phyloP scores from a whole-genome alignment of 2,797 vertebrate genomes.

The Enteromius viviparus region DNA sequence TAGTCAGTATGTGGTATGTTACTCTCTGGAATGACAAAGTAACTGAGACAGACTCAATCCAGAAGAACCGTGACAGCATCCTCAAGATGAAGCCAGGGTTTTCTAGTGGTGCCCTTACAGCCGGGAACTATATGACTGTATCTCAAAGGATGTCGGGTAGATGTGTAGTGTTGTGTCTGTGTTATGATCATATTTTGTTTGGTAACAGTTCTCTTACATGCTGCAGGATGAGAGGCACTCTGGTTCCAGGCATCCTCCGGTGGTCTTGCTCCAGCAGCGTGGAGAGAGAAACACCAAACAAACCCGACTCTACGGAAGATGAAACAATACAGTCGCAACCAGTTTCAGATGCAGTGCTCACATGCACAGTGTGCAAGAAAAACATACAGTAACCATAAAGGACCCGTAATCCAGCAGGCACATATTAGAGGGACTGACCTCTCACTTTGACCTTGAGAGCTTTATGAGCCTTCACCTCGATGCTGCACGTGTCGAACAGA shows the following conservation, averaged over 20 bases:
- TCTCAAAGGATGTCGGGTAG: not conserved
- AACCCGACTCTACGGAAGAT: slow-evolving; percentile 81
- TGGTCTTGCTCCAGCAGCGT: slow-evolving; percentile 94
- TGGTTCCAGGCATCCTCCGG: slow-evolving; percentile 81
- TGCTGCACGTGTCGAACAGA: slow-evolving; percentile 86
- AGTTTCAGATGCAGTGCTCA: not conserved
- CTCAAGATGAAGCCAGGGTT: not conserved
- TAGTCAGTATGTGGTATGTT: too few species aligned
- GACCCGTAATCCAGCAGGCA: not conserved
- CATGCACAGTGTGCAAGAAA: not conserved
- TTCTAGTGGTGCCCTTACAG: not conserved
- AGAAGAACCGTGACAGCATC: too few species aligned
- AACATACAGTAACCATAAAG: not conserved
- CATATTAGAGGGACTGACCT: slow-evolving; percentile 76
- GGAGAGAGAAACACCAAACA: slow-evolving; percentile 88
- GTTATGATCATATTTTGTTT: not conserved
- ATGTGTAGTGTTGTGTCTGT: slow-evolving; percentile 1
- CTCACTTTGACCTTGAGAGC: slow-evolving; percentile 88
- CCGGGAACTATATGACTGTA: not conserved
- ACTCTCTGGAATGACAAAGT: too few species aligned
- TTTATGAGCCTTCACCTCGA: slow-evolving; percentile 92
- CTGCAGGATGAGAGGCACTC: slow-evolving; percentile 91
- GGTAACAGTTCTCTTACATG: slow-evolving; percentile 73
- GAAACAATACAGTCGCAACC: not conserved
- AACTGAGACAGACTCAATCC: too few species aligned